phyloP scores from a whole-genome alignment of 2,888 invertebrate species.

The Saturnia japonica region DNA sequence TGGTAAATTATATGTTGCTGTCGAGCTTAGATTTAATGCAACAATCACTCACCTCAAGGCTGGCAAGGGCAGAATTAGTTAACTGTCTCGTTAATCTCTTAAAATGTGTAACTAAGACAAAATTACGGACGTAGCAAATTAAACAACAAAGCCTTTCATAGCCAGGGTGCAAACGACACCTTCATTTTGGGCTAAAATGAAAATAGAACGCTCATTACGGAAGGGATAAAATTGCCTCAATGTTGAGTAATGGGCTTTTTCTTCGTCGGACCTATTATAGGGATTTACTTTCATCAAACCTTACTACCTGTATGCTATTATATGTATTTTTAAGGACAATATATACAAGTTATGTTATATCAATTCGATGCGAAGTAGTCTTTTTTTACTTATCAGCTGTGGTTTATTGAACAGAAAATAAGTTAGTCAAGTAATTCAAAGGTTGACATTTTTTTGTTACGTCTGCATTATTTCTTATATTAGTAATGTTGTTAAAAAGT shows the following conservation, averaged over 20 bases:
- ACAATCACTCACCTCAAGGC: constrained; percentile 32
- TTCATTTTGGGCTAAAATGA: constrained; percentile 30
- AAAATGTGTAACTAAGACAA: constrained; percentile 43
- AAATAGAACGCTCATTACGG: constrained; percentile 30
- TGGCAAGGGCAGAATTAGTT: constrained; percentile 36
- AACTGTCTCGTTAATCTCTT: constrained; percentile 44
- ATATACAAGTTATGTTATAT: neutral
- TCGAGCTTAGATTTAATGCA: constrained; percentile 27
- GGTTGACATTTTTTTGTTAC: no score
- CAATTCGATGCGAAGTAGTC: neutral
- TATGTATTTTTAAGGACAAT: neutral
- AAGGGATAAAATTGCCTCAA: constrained; percentile 24
- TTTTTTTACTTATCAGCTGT: neutral
- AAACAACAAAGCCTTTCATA: constrained; percentile 36
- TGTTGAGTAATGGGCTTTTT: constrained; percentile 20
- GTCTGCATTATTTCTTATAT: no score
- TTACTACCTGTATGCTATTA: neutral
- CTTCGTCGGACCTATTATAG: constrained; percentile 16
- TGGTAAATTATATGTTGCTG: constrained; percentile 29
- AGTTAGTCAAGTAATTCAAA: neutral
- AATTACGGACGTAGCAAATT: constrained; percentile 43
- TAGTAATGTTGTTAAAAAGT: no score
- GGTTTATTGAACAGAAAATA: neutral
- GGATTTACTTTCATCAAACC: constrained; percentile 8
- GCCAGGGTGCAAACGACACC: constrained; percentile 30